Base-by-base conservation (phyloP, 2,797 vertebrate species). In the Ispidina lecontei region DNA sequence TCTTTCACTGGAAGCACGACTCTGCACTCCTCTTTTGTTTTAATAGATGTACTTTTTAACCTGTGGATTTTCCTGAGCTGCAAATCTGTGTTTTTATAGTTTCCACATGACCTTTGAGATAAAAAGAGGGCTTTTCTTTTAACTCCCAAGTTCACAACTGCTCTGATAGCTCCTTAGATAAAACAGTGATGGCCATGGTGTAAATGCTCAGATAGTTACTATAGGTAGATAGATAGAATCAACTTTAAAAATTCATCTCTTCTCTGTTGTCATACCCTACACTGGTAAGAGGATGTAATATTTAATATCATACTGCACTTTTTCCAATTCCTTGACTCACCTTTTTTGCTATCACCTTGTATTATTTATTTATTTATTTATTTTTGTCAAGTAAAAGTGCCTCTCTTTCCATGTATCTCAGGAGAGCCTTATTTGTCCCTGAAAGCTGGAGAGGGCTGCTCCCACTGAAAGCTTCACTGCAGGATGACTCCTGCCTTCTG, bases 151-250 rank as follows among this genome's bases (percentile, higher is more conserved):
- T 91, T 96, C 91, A 90, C 76, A 94, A 75, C 55, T 93, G 81
- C 84, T 96, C 90, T 93, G 91, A 93, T 95, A 96, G 49, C 82
- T 94, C 62, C 84, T 95, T 33, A 62, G 91, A 92, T 93, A 92
- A 62, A 91, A 64, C 47, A n/a, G 59, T 43, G 90, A 94, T 95
- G 94, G 87, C 84, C 81, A 84, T 2, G 58, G 70, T 75, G 73
- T 89, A 95, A 90, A 91, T 89, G 56, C 84, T 60, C 60, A 90
- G 89, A 71, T 75, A 77, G 87, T 90, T 82, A 72, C 73, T 77
- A 28, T 43, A 75, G 70, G 68, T 72, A 93, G 90, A 15, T 9
- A 95, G 88, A 84, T 73, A 93, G 89, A 72, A 47, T 93, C 89
- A 96, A 93, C 75, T 95, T 95, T 80, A 93, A 91, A 92, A 95